Evolutionary conservation across 2,888 invertebrate genomes (phyloP).

Genomic region (Mythimna impura): DNA sequence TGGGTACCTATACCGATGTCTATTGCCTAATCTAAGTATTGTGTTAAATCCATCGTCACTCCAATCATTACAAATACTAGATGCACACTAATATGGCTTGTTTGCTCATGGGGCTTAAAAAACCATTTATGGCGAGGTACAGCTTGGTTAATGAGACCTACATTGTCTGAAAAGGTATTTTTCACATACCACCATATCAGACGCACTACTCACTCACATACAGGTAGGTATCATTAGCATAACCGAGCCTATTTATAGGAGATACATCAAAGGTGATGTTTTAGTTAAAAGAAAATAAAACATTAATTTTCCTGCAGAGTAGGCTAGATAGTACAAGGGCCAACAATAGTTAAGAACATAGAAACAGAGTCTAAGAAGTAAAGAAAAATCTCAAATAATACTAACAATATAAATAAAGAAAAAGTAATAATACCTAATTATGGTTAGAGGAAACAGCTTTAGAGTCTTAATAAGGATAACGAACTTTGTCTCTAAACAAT

Average conservation of each 20-base stretch:
- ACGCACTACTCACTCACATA: neutral
- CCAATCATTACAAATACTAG: neutral
- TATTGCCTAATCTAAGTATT: neutral
- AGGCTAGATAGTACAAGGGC: neutral
- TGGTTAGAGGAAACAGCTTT: neutral
- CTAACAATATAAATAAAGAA: neutral
- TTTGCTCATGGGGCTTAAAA: constrained; percentile 1
- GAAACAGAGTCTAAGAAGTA: neutral
- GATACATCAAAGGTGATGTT: neutral
- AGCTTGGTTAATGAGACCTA: constrained; percentile 33
- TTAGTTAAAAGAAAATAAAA: constrained; percentile 23
- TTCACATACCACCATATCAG: constrained; percentile 6
- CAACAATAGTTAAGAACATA: neutral
- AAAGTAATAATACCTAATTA: neutral
- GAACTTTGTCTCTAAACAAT: neutral
- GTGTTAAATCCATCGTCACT: constrained; percentile 2
- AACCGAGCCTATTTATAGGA: constrained; percentile 6
- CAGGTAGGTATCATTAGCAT: constrained; percentile 28
- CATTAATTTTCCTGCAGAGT: neutral
- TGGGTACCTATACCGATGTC: neutral
- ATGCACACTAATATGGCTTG: constrained; percentile 2
- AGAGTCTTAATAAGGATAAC: neutral
- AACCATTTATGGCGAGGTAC: constrained; percentile 13
- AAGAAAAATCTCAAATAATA: neutral
- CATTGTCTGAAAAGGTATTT: constrained; percentile 24